A percentile compares a stretch with the other conserved stretches of the same genome.
phyloP scores from a whole-genome alignment of 37 sponge, comb jelly and placozoan genomes.

The Spongilla lacustris region DNA sequence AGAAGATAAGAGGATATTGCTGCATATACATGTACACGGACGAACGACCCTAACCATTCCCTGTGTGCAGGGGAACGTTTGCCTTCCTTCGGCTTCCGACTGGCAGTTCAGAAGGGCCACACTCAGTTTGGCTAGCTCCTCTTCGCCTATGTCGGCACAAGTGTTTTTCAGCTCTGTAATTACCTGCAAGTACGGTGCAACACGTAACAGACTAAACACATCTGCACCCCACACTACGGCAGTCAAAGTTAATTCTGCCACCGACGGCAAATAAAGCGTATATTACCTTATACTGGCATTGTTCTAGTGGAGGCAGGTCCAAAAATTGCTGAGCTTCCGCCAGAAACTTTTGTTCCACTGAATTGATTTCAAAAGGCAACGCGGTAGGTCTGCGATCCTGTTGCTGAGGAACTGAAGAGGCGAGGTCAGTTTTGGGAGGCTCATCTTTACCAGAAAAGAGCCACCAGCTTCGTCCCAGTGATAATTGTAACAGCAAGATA shows the following conservation, averaged over 20 bases:
- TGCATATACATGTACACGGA: background rate
- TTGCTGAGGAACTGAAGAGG: background rate
- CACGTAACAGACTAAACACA: too few species aligned
- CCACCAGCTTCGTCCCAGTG: conserved; percentile 30
- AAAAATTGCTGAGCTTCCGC: conserved; percentile 64
- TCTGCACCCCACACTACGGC: too few species aligned
- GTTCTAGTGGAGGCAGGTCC: conserved; percentile 59
- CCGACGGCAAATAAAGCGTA: too few species aligned
- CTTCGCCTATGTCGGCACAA: conserved; percentile 76
- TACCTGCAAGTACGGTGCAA: conserved; percentile 33
- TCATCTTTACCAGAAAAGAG: conserved; percentile 34
- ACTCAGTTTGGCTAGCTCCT: conserved; percentile 79
- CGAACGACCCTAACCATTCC: conserved; percentile 64
- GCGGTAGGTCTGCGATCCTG: background rate
- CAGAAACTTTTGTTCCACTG: conserved; percentile 78
- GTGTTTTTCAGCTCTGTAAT: conserved; percentile 39
- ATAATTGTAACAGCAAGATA: background rate
- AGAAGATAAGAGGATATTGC: background rate
- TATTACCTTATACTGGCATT: conserved; percentile 61
- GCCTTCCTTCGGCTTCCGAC: conserved; percentile 62
- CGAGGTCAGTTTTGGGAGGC: background rate
- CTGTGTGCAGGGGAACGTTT: conserved; percentile 64
- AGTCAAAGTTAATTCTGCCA: too few species aligned
- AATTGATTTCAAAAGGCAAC: conserved; percentile 55
- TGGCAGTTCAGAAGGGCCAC: conserved; percentile 85